Conservation (phyloP, 2,888 invertebrate genomes). For the Meganola albula region DNA sequence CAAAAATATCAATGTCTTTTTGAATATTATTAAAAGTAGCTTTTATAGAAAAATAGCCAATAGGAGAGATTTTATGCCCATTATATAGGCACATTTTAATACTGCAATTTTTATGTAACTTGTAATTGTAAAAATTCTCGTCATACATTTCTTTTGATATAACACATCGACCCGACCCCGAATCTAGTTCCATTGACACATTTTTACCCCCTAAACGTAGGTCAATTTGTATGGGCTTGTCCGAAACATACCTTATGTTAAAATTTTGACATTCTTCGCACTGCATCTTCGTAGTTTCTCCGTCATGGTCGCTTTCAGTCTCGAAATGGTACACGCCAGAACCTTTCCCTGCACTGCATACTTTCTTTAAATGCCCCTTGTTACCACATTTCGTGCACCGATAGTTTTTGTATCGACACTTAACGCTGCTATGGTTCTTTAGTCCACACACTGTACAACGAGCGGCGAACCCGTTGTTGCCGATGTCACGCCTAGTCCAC, state of each 20-base stretch:
- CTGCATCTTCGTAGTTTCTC: background rate
- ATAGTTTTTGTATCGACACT: conserved; percentile 20
- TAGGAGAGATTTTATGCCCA: background rate
- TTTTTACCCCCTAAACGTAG: background rate
- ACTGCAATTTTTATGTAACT: background rate
- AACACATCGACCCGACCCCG: background rate
- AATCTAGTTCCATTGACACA: conserved; percentile 2
- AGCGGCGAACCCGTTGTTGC: background rate
- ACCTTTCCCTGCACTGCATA: conserved; percentile 6
- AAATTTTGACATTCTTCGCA: background rate
- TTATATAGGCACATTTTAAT: conserved; percentile 9
- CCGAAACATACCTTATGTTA: conserved; percentile 5
- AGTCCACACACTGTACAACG: background rate
- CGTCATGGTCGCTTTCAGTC: background rate
- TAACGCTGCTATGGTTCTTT: conserved; percentile 1
- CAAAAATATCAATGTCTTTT: conserved; percentile 15
- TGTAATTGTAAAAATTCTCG: background rate
- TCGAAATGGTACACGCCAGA: background rate
- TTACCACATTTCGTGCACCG: conserved; percentile 18
- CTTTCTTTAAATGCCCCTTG: conserved; percentile 19
- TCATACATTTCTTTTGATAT: background rate
- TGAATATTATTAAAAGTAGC: background rate
- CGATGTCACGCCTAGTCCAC: too few relatives aligned
- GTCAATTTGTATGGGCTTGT: background rate
- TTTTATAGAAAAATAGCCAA: background rate